Evolutionary conservation across 1,140 invertebrate species (phyloP), one percentile per base, ranked within the genome.

Genomic region (Cryptotermes secundus): DNA sequence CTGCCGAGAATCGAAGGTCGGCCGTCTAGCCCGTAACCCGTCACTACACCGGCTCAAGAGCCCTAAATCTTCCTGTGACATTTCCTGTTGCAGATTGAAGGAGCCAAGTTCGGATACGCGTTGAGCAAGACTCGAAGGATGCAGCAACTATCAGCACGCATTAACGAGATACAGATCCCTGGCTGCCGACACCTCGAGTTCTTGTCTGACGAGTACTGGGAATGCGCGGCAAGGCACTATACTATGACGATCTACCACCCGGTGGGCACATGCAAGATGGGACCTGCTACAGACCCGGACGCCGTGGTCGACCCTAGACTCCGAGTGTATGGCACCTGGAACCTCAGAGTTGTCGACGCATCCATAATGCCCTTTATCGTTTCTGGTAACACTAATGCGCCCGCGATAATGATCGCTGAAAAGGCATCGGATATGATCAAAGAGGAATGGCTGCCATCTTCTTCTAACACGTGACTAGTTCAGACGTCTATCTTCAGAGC

Each of bases 341-440:
- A 90, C 1, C 87, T 96, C 0, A 88, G 95, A 14, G 94, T 96
- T 0, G 91, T 94, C 7, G 95, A 96, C 86, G 93, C 93, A 2
- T 95, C 94, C 83, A 92, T 96, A 2, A 95, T 95, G 93, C 95
- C 95, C 4, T 90, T 88, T 3, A 92, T 95, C 36, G 88, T 92
- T 1, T 92, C 91, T 1, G 95, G 94, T 0, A 95, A 96, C 87
- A 95, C 94, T 0, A 95, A 95, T 86, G 94, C 93, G 0, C 93
- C 94, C 0, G 91, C 90, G 1, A 91, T 95, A 19, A 95, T 95
- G 94, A 92, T 95, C 31, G 94, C 91, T 0, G 94, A 95, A 85
- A 94, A 93, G 85, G 93, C 89, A 3, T 90, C 93, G 0, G 93
- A 94, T 86, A 91, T 94, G 87, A 94, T 95, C 85, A 94, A 94